Base-by-base conservation (phyloP, 1,140 invertebrate genomes). In the Ylistrum balloti region DNA sequence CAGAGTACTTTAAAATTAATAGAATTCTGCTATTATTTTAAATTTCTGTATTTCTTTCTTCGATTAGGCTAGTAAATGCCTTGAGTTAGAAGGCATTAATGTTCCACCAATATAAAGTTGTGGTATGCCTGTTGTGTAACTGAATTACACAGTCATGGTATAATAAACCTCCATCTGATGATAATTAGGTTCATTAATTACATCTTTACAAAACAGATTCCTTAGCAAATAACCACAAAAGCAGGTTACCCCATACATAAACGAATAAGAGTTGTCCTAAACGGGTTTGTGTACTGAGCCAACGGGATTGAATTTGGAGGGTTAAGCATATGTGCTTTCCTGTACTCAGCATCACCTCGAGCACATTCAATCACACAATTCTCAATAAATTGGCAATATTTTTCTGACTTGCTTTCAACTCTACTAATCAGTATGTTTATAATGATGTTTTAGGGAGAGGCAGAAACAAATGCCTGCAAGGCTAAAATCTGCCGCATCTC, bases 371-470 rank as follows among this genome's bases (percentile, higher is more conserved):
- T 11, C 15, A 56, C 13, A 74, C 56, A 28, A 45, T 74, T 74
- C 22, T 74, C n/a, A 28, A 74, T 74, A 74, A 74, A 74, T 74
- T 74, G 56, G 56, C 56, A 74, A 74, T 45, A 45, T 74, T 74
- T 74, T n/a, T 74, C 56, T 74, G 41, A 1, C 41, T 45, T 45
- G 10, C 17, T 45, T 74, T 74, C 22, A n/a, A 74, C 56, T 2
- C 56, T 17, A n/a, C n/a, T 28, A 74, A n/a, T 74, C 56, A 74
- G 22, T 74, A 28, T 74, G 3, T 74, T 74, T 74, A 11, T 74
- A 74, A 74, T n/a, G 56, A 28, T 28, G 56, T 74, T 74, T 74
- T 74, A 74, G 56, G n/a, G 56, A 74, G 56, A 74, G 56, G 56
- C 56, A 28, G 41, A 45, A 15, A 45, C 9, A 45, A 45, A 3